These are phyloP conservation scores for Phoenoteleia sp. DNA, from an alignment of 2,888 invertebrate genomes.

Conservation along the genomic window DNA sequence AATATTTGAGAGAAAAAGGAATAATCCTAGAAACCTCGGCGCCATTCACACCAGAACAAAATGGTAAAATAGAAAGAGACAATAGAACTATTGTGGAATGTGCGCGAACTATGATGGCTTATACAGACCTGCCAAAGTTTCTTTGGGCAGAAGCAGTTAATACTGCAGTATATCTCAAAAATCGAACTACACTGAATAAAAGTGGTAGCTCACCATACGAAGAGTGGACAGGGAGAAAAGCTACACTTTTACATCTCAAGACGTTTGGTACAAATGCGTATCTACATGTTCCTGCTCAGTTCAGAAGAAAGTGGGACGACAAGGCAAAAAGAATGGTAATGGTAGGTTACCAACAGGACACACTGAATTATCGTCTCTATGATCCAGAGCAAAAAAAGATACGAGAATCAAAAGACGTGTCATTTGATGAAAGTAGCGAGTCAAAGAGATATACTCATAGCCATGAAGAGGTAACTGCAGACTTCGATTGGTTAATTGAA, in stretches of 20 bases:
- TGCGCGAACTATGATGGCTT: conserved; percentile 17
- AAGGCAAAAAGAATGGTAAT: too few relatives aligned
- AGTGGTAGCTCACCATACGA: conserved; percentile 63
- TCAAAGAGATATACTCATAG: too few relatives aligned
- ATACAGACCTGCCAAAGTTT: conserved; percentile 8
- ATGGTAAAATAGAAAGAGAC: conserved; percentile 25
- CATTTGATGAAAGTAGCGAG: too few relatives aligned
- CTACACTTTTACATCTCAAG: background rate
- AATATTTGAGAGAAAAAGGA: background rate
- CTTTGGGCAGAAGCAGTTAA: conserved; percentile 65
- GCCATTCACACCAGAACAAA: conserved; percentile 23
- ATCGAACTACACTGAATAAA: background rate
- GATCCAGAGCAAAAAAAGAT: too few relatives aligned
- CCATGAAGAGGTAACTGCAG: too few relatives aligned
- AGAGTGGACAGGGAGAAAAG: conserved; percentile 62
- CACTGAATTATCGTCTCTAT: too few relatives aligned
- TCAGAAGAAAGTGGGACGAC: too few relatives aligned
- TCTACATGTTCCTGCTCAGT: too few relatives aligned
- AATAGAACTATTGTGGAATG: conserved; percentile 32
- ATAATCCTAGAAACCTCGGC: conserved; percentile 14
- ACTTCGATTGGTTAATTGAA: too few relatives aligned
- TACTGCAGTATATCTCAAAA: conserved; percentile 28
- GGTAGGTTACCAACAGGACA: too few relatives aligned
- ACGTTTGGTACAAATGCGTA: too few relatives aligned
- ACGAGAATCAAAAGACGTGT: too few relatives aligned